A percentile compares a stretch with the other conserved stretches of the same genome.
These are phyloP conservation scores for Hydractinia symbiolongicarpus DNA, from an alignment of 30 jellyfish, hydroid and myxozoan genomes.

Conservation along the genomic window DNA sequence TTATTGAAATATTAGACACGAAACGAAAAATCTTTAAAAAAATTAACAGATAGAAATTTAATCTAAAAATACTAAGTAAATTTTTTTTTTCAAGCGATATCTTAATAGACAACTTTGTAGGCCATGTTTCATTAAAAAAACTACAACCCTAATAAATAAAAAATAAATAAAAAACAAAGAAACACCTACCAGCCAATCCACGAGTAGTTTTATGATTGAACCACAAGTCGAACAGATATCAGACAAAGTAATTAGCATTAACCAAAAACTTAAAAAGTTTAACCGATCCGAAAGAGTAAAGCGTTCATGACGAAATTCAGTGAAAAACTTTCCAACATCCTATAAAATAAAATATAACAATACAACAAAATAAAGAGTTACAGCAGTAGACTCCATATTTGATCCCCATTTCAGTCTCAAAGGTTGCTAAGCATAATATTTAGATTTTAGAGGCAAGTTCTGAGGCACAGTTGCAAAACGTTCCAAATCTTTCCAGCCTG, in stretches of 20 bases:
- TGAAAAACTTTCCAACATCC: constrained; percentile 62
- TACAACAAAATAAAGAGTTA: not conserved
- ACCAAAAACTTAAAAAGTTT: constrained; percentile 89
- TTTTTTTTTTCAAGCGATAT: no score
- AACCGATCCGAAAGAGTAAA: constrained; percentile 72
- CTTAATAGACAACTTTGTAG: no score
- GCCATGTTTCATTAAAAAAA: no score
- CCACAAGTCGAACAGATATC: constrained; percentile 75
- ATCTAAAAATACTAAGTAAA: no score
- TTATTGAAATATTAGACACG: not conserved
- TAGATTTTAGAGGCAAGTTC: constrained; percentile 27
- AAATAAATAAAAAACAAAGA: not conserved
- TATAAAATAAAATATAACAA: not conserved
- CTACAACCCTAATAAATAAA: no score
- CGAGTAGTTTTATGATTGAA: constrained; percentile 24
- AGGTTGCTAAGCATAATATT: not conserved
- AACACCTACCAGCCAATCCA: constrained; percentile 34
- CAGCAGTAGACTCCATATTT: not conserved
- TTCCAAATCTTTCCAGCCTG: no score
- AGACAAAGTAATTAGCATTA: constrained; percentile 51
- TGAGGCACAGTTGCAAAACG: constrained; percentile 16
- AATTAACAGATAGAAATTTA: no score
- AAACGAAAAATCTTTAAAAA: not conserved
- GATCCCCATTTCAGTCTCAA: not conserved
- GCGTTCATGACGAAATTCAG: constrained; percentile 78